Conservation (phyloP, 1,140 invertebrate species). For the Nasonia giraulti region DNA sequence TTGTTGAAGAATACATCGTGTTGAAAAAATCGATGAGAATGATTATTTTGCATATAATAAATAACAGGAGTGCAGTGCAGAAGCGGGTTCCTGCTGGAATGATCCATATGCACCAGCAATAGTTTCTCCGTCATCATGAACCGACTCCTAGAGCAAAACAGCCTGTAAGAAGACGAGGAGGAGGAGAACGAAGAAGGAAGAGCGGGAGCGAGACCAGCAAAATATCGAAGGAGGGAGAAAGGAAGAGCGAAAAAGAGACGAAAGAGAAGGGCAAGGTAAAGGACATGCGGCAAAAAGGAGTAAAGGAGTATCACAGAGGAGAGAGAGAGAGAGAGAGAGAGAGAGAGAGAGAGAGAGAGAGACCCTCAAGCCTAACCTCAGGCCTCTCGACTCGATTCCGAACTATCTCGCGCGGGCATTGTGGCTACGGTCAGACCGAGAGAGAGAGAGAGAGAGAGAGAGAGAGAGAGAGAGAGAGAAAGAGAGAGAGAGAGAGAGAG, state of each 20-base stretch:
- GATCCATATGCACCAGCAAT: slow-evolving; percentile 10
- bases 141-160: background rate
- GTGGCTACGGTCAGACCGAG: slow-evolving; percentile 53
- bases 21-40: too few species aligned
- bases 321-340: slow-evolving; percentile 34
- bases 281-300: slow-evolving; percentile 38
- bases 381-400: slow-evolving; percentile 45
- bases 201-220: background rate
- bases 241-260: slow-evolving; percentile 39
- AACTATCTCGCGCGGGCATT: slow-evolving; percentile 45
- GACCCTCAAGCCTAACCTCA: slow-evolving; percentile 48
- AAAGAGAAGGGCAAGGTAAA: slow-evolving; percentile 43
- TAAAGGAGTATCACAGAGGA: slow-evolving; percentile 24
- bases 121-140: slow-evolving; percentile 1
- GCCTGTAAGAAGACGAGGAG: background rate
- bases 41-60: too few species aligned
- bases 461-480: background rate
- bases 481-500: background rate
- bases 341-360: slow-evolving; percentile 32
- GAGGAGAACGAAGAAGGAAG: slow-evolving; percentile 17
- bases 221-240: background rate
- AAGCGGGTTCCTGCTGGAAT: slow-evolving; percentile 3
- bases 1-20: too few species aligned
- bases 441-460: background rate
- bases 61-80: background rate